Percentiles rank a stretch among this genome's conserved stretches.
These are phyloP conservation scores for Argynnis bischoffii DNA, from an alignment of 2,888 invertebrate species.

Conservation along the genomic window DNA sequence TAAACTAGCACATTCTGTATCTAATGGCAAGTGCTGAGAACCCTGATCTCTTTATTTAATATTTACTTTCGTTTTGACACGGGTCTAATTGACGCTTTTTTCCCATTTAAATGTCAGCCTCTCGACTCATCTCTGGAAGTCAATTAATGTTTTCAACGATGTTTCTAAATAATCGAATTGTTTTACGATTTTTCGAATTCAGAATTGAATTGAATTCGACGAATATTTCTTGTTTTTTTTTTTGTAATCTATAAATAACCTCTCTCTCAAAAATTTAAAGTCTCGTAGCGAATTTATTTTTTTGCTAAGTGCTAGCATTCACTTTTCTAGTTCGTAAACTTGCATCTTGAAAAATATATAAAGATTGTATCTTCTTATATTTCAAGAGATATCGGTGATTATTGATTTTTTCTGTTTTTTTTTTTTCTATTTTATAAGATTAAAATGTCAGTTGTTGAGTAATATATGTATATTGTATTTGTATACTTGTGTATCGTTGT, in stretches of 20 bases:
- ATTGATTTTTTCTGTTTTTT: not conserved
- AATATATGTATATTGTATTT: no score
- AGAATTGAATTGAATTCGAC: not conserved
- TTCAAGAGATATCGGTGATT: slow-evolving; percentile 62
- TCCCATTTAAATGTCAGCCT: slow-evolving; percentile 37
- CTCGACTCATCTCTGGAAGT: slow-evolving; percentile 30
- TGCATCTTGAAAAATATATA: no score
- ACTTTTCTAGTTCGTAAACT: no score
- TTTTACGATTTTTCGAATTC: slow-evolving; percentile 6
- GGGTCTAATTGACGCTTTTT: slow-evolving; percentile 38
- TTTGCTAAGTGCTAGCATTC: no score
- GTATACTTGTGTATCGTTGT: no score
- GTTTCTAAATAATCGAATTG: slow-evolving; percentile 30
- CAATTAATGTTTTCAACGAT: slow-evolving; percentile 32
- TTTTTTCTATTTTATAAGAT: not conserved
- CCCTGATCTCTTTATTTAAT: slow-evolving; percentile 32
- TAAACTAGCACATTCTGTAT: slow-evolving; percentile 34
- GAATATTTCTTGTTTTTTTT: not conserved
- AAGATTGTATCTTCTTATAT: no score
- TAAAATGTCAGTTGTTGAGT: no score
- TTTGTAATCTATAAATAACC: not conserved
- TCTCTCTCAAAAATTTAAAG: no score
- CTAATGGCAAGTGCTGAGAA: slow-evolving; percentile 27
- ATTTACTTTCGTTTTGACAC: slow-evolving; percentile 36
- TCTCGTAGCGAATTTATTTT: no score